Conservation (phyloP, 2,797 vertebrate species). For the Distichodus sexfasciatus region DNA sequence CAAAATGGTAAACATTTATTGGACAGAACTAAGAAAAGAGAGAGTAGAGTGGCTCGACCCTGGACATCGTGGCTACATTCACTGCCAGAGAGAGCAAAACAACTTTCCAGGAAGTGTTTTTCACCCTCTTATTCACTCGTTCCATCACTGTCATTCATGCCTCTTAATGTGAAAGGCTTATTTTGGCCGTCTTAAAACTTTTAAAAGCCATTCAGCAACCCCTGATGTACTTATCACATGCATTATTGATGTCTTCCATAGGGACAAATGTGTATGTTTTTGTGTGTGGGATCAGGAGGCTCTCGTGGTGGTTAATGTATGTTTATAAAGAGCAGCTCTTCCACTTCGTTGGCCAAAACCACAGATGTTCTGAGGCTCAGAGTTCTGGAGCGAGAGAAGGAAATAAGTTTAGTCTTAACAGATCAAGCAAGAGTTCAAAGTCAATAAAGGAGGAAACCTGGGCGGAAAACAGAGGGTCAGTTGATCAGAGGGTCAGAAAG, state of each 20-base stretch:
- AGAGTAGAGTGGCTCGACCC: background rate
- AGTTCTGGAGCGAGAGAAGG: too few species aligned
- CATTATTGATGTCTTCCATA: conserved; percentile 50
- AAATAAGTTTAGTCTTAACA: too few species aligned
- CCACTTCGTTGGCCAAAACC: conserved; percentile 19
- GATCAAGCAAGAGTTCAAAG: too few species aligned
- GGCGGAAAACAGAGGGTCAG: too few species aligned
- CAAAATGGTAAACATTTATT: background rate
- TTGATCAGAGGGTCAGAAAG: too few species aligned
- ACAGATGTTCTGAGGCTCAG: background rate
- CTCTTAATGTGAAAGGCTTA: conserved; percentile 19
- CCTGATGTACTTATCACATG: conserved; percentile 21
- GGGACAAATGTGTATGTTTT: conserved; percentile 7
- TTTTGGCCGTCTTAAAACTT: conserved; percentile 33
- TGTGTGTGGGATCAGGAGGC: background rate
- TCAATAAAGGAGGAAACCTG: too few species aligned
- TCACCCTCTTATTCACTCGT: background rate
- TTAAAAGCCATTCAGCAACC: conserved; percentile 17
- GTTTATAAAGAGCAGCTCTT: conserved; percentile 8
- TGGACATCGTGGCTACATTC: too few species aligned
- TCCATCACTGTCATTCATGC: conserved; percentile 16
- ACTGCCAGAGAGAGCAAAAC: background rate
- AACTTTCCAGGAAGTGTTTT: background rate
- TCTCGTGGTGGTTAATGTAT: background rate
- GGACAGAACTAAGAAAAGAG: conserved; percentile 2